Evolutionary conservation across 2,888 invertebrate genomes (phyloP).

Genomic region (Shargacucullia verbasci): DNA sequence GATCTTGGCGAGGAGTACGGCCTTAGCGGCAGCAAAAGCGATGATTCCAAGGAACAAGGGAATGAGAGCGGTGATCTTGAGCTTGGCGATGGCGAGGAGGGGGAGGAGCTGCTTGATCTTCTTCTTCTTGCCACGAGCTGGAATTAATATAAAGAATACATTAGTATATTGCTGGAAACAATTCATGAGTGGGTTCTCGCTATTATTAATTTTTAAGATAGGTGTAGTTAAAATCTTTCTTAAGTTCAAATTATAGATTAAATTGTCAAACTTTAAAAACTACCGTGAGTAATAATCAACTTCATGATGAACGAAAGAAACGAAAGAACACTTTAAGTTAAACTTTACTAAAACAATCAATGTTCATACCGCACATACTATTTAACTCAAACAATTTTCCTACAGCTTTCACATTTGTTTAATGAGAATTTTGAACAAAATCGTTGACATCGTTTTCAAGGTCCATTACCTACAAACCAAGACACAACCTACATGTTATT

Average conservation of each 20-base stretch:
- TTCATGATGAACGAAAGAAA: too few relatives aligned
- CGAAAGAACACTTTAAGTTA: too few relatives aligned
- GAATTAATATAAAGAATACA: slow-evolving; percentile 45
- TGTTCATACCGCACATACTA: not conserved
- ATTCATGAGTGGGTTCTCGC: not conserved
- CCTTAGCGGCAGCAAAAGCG: slow-evolving; percentile 95
- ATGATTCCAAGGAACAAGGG: slow-evolving; percentile 93
- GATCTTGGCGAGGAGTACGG: slow-evolving; percentile 94
- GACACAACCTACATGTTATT: slow-evolving; percentile 1
- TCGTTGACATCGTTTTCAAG: slow-evolving; percentile 23
- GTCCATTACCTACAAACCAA: slow-evolving; percentile 22
- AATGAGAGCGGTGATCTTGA: slow-evolving; percentile 93
- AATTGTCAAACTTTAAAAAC: too few relatives aligned
- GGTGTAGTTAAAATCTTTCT: not conserved
- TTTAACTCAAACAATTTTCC: not conserved
- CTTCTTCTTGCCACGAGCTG: slow-evolving; percentile 95
- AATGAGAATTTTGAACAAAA: slow-evolving; percentile 12
- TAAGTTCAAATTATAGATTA: not conserved
- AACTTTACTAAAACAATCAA: not conserved
- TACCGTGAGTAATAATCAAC: too few relatives aligned
- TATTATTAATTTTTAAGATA: too few relatives aligned
- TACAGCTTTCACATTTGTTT: slow-evolving; percentile 38
- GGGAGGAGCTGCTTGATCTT: slow-evolving; percentile 93
- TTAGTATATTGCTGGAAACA: not conserved
- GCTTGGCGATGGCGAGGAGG: slow-evolving; percentile 92